Conservation (phyloP, 2,797 vertebrate species). For the Pantherophis alleghaniensis region DNA sequence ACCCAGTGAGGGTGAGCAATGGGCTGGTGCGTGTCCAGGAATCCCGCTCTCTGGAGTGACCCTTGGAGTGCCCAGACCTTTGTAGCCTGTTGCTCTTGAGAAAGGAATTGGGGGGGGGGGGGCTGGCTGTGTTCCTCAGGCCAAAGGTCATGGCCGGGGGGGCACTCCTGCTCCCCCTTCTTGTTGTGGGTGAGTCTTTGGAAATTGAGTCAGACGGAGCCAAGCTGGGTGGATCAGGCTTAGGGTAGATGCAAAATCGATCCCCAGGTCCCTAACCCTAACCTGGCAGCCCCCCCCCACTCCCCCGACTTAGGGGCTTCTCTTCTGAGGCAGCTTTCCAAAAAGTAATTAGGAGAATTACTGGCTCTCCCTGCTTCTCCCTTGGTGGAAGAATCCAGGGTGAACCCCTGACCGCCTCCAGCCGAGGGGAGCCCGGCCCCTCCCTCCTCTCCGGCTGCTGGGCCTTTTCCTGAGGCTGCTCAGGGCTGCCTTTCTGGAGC, state of each 20-base stretch:
- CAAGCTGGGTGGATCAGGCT: no score
- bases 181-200: not conserved
- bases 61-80: not conserved
- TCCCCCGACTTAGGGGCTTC: no score
- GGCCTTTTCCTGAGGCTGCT: no score
- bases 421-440: no score
- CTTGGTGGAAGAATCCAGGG: not conserved
- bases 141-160: not conserved
- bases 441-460: no score
- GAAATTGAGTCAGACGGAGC: no score
- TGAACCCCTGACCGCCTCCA: not conserved
- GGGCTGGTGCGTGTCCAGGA: fast-evolving
- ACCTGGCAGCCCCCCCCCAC: no score
- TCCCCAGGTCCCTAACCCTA: not conserved
- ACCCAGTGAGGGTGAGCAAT: not conserved
- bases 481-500: no score
- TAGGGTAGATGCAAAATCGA: not conserved
- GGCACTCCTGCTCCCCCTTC: not conserved
- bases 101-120: not conserved
- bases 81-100: not conserved
- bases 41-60: not conserved
- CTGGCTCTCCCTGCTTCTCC: not conserved
- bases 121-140: not conserved
- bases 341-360: not conserved
- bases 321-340: not conserved